Conservation (phyloP, 2,888 invertebrate species). For the Eilema caniola region DNA sequence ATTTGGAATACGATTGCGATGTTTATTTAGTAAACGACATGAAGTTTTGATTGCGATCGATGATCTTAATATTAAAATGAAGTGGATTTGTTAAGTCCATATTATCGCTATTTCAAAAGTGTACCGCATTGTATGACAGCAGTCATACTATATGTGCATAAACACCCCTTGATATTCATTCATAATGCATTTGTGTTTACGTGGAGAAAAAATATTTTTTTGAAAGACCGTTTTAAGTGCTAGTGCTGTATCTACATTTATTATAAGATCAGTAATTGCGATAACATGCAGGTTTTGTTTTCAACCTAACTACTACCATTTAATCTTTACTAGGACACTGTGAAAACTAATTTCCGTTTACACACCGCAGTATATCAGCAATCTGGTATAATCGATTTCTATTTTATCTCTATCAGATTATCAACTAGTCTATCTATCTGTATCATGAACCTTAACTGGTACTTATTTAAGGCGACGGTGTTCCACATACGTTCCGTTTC, state of each 20-base stretch:
- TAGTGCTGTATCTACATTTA: not conserved
- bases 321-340: not conserved
- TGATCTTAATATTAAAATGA: not conserved
- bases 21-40: conserved; percentile 5
- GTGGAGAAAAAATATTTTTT: not conserved
- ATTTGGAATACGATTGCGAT: not conserved
- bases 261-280: not conserved
- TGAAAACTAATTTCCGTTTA: not conserved
- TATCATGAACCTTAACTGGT: not conserved
- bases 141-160: not conserved
- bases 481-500: too few relatives aligned
- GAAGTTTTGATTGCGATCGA: not conserved
- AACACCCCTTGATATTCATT: too few relatives aligned
- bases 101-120: too few relatives aligned
- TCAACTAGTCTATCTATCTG: conserved; percentile 4
- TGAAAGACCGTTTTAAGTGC: not conserved
- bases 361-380: not conserved
- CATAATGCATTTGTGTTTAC: too few relatives aligned
- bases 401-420: conserved; percentile 9
- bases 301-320: not conserved
- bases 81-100: not conserved
- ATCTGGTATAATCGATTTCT: conserved; percentile 9
- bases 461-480: not conserved
- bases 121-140: not conserved
- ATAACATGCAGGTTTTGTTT: not conserved